A percentile compares a stretch with the other conserved stretches of the same genome.
These are phyloP conservation scores for Etheostoma nigrum DNA, from an alignment of 2,797 vertebrate species.

Conservation along the genomic window DNA sequence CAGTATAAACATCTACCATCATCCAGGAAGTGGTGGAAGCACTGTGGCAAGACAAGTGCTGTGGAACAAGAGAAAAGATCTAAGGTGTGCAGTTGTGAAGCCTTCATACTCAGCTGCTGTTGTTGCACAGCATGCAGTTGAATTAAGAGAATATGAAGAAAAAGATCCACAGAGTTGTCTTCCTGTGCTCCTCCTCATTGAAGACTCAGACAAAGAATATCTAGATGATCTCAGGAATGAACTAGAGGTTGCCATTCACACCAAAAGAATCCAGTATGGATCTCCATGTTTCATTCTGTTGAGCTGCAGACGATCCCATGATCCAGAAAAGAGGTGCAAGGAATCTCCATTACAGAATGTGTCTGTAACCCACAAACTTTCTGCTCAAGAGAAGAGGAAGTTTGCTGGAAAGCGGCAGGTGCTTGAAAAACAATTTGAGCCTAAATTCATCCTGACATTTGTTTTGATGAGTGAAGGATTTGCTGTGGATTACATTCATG, in stretches of 20 bases:
- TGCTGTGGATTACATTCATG: conserved; percentile 67
- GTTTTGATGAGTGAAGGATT: conserved; percentile 89
- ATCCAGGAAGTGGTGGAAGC: conserved; percentile 91
- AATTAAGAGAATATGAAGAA: conserved; percentile 87
- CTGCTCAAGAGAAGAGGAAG: conserved; percentile 78
- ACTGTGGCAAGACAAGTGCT: conserved; percentile 89
- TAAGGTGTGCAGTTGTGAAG: conserved; percentile 87
- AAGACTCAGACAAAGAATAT: conserved; percentile 87
- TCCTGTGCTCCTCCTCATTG: conserved; percentile 86
- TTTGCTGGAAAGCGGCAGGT: conserved; percentile 80
- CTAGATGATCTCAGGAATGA: conserved; percentile 83
- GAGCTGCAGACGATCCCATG: conserved; percentile 84
- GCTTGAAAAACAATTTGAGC: conserved; percentile 70
- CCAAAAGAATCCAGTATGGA: conserved; percentile 71
- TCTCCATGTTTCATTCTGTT: conserved; percentile 86
- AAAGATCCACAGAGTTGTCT: conserved; percentile 79
- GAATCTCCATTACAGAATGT: conserved; percentile 83
- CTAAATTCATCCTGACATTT: conserved; percentile 87
- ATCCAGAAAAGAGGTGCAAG: conserved; percentile 84
- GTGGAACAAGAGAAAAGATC: conserved; percentile 84
- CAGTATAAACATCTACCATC: conserved; percentile 87
- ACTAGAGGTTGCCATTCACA: conserved; percentile 76
- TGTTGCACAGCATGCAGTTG: conserved; percentile 84
- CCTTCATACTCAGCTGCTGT: conserved; percentile 62
- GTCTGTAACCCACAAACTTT: conserved; percentile 88